phyloP scores from a whole-genome alignment of 2,888 invertebrate species.

The Laspeyria flexula region DNA sequence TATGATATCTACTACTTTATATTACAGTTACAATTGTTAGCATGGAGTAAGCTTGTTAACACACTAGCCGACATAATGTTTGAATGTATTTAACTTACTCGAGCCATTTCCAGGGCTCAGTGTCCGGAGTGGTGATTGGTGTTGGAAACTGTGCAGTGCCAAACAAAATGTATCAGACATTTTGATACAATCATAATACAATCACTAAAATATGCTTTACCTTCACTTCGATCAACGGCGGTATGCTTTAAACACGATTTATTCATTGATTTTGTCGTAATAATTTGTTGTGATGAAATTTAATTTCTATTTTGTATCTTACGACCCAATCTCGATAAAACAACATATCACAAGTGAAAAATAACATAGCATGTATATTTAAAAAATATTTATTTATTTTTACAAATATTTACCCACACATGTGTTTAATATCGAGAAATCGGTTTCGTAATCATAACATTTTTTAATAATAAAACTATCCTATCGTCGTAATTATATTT shows the following conservation, averaged over 20 bases:
- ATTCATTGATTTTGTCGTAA: constrained; percentile 14
- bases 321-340: too few relatives aligned
- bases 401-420: too few relatives aligned
- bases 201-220: constrained; percentile 32
- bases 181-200: constrained; percentile 15
- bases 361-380: too few relatives aligned
- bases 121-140: constrained; percentile 95
- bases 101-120: constrained; percentile 96
- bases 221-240: constrained; percentile 32
- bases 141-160: constrained; percentile 91
- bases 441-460: too few relatives aligned
- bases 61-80: constrained; percentile 41
- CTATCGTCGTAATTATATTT: too few relatives aligned
- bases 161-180: constrained; percentile 65
- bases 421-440: too few relatives aligned
- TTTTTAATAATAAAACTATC: too few relatives aligned
- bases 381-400: too few relatives aligned
- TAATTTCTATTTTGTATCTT: too few relatives aligned
- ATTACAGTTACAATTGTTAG: constrained; percentile 12
- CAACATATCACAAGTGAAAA: too few relatives aligned
- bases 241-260: constrained; percentile 39
- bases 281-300: not conserved
- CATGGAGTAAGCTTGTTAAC: constrained; percentile 42
- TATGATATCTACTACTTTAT: too few relatives aligned
- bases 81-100: constrained; percentile 87